These are phyloP conservation scores for Cheilinus undulatus DNA, from an alignment of 2,113 vertebrate genomes.

Conservation along the genomic window DNA sequence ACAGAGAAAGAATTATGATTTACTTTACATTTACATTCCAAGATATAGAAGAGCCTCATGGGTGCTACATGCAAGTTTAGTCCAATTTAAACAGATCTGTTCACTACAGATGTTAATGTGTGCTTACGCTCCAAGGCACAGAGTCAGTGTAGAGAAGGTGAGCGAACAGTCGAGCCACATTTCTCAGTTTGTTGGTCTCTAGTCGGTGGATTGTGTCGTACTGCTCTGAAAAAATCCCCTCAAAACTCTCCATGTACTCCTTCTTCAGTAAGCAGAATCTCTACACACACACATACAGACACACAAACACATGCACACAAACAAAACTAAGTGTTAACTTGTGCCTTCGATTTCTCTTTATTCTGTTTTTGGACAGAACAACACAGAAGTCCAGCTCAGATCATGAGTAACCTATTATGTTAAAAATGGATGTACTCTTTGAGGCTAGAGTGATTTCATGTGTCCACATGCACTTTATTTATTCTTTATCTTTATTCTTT, in stretches of 20 bases:
- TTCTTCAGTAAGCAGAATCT: slow-evolving; percentile 98
- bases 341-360: neutral
- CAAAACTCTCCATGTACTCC: slow-evolving; percentile 99
- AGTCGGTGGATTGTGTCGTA: slow-evolving; percentile 97
- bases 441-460: too few species aligned
- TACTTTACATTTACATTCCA: too few species aligned
- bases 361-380: too few species aligned
- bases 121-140: slow-evolving; percentile 96
- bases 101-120: neutral
- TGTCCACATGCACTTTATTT: too few species aligned
- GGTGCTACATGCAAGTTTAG: too few species aligned
- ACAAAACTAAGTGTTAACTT: neutral
- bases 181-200: slow-evolving; percentile 98
- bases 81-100: neutral
- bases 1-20: neutral
- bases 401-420: neutral
- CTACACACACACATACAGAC: slow-evolving; percentile 69
- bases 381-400: too few species aligned
- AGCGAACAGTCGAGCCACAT: slow-evolving; percentile 97
- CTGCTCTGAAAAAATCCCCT: slow-evolving; percentile 96
- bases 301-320: neutral
- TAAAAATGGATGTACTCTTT: too few species aligned
- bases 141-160: slow-evolving; percentile 98
- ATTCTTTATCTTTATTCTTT: too few species aligned
- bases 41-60: too few species aligned